These are phyloP conservation scores for Meiosimyza decipiens DNA, from an alignment of 2,888 invertebrate species.

Conservation along the genomic window DNA sequence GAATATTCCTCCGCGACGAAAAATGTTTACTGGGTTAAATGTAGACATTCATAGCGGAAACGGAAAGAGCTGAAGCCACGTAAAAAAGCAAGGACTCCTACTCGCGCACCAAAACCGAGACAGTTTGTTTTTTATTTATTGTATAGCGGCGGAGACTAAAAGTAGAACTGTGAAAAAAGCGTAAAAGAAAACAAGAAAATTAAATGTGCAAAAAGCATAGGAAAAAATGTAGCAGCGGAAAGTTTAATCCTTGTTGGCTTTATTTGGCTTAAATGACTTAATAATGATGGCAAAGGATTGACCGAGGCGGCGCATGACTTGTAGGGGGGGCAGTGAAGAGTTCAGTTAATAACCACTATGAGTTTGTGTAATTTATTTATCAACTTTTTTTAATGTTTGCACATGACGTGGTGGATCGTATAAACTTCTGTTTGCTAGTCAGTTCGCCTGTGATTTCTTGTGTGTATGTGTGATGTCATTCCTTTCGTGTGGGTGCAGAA, in stretches of 20 bases:
- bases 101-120: background rate
- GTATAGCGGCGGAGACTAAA: background rate
- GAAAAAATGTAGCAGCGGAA: background rate
- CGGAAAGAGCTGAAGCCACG: background rate
- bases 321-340: too few species aligned
- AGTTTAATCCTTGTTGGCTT: conserved; percentile 12
- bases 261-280: conserved; percentile 23
- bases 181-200: background rate
- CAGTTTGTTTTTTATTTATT: background rate
- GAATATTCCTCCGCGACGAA: too few species aligned
- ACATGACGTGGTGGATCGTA: too few species aligned
- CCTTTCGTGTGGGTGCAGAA: background rate
- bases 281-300: conserved; percentile 15
- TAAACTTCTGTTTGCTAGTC: background rate
- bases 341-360: too few species aligned
- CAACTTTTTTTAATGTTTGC: too few species aligned
- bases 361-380: too few species aligned
- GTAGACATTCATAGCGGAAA: conserved; percentile 17
- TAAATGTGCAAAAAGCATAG: background rate
- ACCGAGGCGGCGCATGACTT: background rate
- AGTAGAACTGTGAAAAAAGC: background rate
- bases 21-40: background rate
- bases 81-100: background rate
- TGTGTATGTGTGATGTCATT: background rate
- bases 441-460: background rate